Base-by-base conservation (phyloP, 1,140 invertebrate genomes). In the Daktulosphaira vitifoliae region DNA sequence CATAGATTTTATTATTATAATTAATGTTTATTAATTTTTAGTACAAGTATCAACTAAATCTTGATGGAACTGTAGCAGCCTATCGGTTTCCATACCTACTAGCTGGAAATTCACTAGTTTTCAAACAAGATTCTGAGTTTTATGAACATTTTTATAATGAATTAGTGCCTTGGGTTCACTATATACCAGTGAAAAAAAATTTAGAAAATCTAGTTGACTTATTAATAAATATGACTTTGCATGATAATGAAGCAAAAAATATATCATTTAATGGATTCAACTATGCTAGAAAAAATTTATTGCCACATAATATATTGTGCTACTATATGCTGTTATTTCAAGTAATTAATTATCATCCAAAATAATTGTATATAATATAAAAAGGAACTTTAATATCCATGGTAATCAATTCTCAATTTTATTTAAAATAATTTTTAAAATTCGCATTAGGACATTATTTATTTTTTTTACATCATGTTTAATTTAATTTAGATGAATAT, bases 31-130 rank as follows among this genome's bases (percentile, higher is more conserved):
- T 71, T 62, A 70, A 72, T 73, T 82, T 83, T 70, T 78, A 97
- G 92, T 93, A 92, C 72, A 97, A 96, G 79, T 98, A 96, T 78
- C 91, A 94, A 78, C 74, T 98, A 20, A 93, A 87, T 73, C 82
- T 98, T 50, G 95, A 98, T 81, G 95, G 95, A 18, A 93, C 92
- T 65, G 95, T 98, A 20, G 94, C 95, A 46, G 89, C 94, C 1
- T 98, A 97, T 77, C 79, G 95, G 70, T 83, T 96, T 65, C 94
- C 95, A 2, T 97, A 94, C 76, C 78, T 98, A 13, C 74, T 98
- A 59, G 87, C 82, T 65, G 92, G 94, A 9, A 86, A 88, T 72
- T 85, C 88, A 20, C 75, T 94, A 42, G 85, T 97, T 11, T 79
- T 98, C 2, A 98, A 98, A 78, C 92, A 95, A 76, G 82, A 92